Conservation (phyloP, 2,113 vertebrate species). For the Vanacampus margaritifer region DNA sequence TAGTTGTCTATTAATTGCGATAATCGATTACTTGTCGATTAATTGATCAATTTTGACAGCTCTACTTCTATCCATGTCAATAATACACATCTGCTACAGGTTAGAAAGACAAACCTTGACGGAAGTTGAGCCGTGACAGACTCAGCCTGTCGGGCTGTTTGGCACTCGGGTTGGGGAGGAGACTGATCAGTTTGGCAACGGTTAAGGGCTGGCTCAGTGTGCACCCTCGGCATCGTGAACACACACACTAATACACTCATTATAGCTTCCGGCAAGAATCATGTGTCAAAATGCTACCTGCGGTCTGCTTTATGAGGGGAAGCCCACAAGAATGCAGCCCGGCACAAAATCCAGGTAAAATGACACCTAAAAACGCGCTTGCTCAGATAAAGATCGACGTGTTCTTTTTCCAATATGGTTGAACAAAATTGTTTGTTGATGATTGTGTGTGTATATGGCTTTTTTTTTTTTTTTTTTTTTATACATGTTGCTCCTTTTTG, state of each 20-base stretch:
- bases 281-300: slow-evolving; percentile 2
- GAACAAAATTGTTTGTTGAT: neutral
- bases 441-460: neutral
- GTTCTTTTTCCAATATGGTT: neutral
- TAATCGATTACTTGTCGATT: too few relatives aligned
- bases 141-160: neutral
- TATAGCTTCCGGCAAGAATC: slow-evolving; percentile 14
- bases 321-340: slow-evolving; percentile 12
- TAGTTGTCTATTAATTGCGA: too few relatives aligned
- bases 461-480: neutral
- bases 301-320: slow-evolving; percentile 15
- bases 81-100: neutral
- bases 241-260: slow-evolving; percentile 13
- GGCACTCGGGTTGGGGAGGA: slow-evolving; percentile 12
- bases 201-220: slow-evolving; percentile 2
- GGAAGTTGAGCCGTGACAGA: neutral
- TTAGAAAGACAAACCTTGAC: neutral
- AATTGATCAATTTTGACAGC: too few relatives aligned
- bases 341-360: slow-evolving; percentile 50
- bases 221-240: slow-evolving; percentile 8
- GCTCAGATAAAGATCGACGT: neutral
- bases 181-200: slow-evolving; percentile 10
- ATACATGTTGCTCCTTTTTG: neutral
- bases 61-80: too few relatives aligned
- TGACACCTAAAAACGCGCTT: neutral